phyloP scores from a whole-genome alignment of 2,113 vertebrate species.

The Sterrhoptilus dennistouni region DNA sequence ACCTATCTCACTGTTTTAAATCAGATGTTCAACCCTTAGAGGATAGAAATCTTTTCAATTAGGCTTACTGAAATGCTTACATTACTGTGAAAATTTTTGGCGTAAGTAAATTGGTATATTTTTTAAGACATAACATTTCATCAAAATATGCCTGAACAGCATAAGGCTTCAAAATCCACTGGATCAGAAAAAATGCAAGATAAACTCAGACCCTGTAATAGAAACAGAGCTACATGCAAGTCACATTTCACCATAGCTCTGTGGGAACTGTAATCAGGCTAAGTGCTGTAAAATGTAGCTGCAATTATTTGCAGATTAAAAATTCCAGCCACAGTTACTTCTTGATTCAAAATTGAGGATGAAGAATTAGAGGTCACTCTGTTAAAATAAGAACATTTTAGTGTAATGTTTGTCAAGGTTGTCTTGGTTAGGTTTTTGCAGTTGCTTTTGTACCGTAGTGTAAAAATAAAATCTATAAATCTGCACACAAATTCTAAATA shows the following conservation, averaged over 20 bases:
- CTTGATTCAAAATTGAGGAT: not conserved
- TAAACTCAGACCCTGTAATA: not conserved
- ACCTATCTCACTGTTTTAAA: not conserved
- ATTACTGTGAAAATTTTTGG: not conserved
- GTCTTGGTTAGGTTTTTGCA: not conserved
- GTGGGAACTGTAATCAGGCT: constrained; percentile 52
- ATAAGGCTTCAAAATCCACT: not conserved
- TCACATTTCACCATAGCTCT: constrained; percentile 43
- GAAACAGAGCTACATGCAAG: not conserved
- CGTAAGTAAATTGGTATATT: not conserved
- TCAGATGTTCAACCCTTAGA: not conserved
- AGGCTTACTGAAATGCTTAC: not conserved
- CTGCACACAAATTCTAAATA: not conserved
- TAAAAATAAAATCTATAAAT: not conserved
- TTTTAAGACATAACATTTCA: not conserved
- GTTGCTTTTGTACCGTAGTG: not conserved
- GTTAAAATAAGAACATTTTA: not conserved
- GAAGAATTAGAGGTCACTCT: constrained; percentile 17
- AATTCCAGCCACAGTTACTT: constrained; percentile 28
- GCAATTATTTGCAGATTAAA: constrained; percentile 57
- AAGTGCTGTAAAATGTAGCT: constrained; percentile 49
- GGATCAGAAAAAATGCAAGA: not conserved
- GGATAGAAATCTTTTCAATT: not conserved
- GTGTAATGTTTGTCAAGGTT: not conserved
- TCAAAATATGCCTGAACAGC: not conserved